Base-by-base conservation (phyloP, 2,888 invertebrate genomes). In the Stomorhina lunata region DNA sequence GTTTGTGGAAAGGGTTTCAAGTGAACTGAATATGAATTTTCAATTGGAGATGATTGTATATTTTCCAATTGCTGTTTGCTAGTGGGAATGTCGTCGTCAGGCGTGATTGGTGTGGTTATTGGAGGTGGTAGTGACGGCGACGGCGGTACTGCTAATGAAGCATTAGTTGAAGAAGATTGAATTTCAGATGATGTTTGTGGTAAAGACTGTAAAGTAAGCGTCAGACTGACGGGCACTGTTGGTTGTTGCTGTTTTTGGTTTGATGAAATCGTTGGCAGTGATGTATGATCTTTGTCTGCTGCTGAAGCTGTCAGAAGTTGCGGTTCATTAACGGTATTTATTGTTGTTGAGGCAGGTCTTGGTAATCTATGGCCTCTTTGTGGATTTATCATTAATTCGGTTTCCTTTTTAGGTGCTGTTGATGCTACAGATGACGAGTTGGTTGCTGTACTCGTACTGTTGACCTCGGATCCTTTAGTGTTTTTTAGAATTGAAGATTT, bases 321-420 rank as follows among this genome's bases (percentile, higher is more conserved):
- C 17, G 25, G 43, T 66, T 66, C 43, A 27, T 85, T 27, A 65
- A 57, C 71, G 53, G 83, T 66, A 80, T 65, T 77, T 50, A 50
- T 61, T 76, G 40, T 72, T 59, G 83, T 80, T 69, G 86, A 80
- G 53, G 84, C 83, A 55, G 87, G 87, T 85, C 86, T 85, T 72
- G 87, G 88, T 66, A 89, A 85, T 80, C 91, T 87, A 84, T 90
- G 89, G 72, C 91, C 91, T 81, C 85, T 84, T 85, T 86, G 79
- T 80, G 86, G 73, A 83, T 69, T 85, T 81, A 85, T 84, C 87
- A 88, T 88, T 85, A 87, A 87, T 81, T 86, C 84, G 81, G 86
- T 84, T 86, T 88, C 87, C 61, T 85, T 77, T 81, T 84, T 61
- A 50, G 37, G 17, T 25, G 37, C 37, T 37, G 40, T 12, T 40